Evolutionary conservation across 64 coral and sea anemone species (phyloP).

Genomic region (Exaiptasia diaphana): DNA sequence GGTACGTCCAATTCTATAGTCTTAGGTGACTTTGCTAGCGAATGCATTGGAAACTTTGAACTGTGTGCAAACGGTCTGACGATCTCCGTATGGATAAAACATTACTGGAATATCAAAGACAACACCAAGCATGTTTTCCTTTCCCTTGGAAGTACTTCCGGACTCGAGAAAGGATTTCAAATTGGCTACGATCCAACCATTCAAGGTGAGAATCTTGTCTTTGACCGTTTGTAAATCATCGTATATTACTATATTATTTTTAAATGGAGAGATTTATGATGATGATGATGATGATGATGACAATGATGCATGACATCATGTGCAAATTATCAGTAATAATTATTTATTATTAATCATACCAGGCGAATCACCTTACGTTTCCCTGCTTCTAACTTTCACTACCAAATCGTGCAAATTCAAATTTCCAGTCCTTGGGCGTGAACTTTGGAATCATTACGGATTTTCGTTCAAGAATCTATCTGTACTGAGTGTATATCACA

Average conservation of each 20-base stretch:
- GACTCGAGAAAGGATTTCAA: neutral
- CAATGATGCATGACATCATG: too few species aligned
- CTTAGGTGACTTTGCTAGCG: neutral
- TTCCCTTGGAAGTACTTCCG: neutral
- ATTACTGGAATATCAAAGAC: neutral
- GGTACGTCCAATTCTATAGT: neutral
- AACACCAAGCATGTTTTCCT: neutral
- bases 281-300: too few species aligned
- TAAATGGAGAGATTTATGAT: too few species aligned
- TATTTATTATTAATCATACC: too few species aligned
- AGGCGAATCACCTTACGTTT: neutral
- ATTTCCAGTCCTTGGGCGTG: neutral
- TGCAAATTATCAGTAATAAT: too few species aligned
- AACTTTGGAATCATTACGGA: neutral
- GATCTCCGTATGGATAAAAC: neutral
- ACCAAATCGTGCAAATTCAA: neutral
- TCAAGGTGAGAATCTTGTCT: neutral
- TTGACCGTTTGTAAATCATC: neutral
- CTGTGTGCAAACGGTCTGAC: conserved; percentile 4
- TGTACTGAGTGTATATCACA: neutral
- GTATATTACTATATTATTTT: neutral
- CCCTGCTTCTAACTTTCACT: neutral
- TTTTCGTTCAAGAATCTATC: neutral
- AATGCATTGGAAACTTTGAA: neutral
- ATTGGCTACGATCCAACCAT: neutral